Evolutionary conservation across 2,113 vertebrate species (phyloP).

Genomic region (Stigmatopora nigra): DNA sequence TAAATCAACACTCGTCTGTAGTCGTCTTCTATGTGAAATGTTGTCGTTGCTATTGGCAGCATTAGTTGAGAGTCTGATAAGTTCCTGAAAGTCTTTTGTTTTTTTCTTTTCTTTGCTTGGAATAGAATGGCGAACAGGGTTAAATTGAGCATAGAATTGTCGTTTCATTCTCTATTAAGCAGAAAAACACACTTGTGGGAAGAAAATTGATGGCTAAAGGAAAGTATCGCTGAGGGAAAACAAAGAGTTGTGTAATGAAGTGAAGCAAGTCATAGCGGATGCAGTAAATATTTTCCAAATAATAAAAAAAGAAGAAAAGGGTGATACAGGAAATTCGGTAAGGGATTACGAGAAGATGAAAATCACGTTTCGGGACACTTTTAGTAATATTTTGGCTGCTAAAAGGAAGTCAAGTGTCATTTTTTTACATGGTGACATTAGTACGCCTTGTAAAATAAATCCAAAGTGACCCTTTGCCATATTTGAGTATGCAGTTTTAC

Average conservation of each 20-base stretch:
- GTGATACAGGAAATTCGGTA: neutral
- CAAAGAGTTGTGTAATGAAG: slow-evolving; percentile 12
- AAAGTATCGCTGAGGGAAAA: slow-evolving; percentile 9
- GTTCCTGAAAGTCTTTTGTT: neutral
- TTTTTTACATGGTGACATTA: slow-evolving; percentile 7
- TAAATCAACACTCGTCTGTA: slow-evolving; percentile 17
- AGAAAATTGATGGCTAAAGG: slow-evolving; percentile 18
- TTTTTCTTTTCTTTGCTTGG: neutral
- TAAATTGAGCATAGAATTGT: slow-evolving; percentile 24
- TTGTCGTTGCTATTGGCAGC: slow-evolving; percentile 15
- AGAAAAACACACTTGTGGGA: slow-evolving; percentile 16
- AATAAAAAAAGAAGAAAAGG: neutral
- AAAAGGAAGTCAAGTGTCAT: slow-evolving; percentile 2
- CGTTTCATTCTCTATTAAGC: slow-evolving; percentile 40
- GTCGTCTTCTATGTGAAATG: neutral
- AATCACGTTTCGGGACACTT: neutral
- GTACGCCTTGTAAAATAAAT: neutral
- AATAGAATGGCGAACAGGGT: neutral
- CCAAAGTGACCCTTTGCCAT: slow-evolving; percentile 1
- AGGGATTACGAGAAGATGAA: neutral
- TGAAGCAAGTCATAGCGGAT: neutral
- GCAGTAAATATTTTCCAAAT: slow-evolving; percentile 9
- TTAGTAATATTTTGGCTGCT: slow-evolving; percentile 1
- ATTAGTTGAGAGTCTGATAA: slow-evolving; percentile 6
- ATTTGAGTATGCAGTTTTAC: neutral